Evolutionary conservation across 53 echinoderm and acorn worm species (phyloP).

Genomic region (Mesocentrotus franciscanus): DNA sequence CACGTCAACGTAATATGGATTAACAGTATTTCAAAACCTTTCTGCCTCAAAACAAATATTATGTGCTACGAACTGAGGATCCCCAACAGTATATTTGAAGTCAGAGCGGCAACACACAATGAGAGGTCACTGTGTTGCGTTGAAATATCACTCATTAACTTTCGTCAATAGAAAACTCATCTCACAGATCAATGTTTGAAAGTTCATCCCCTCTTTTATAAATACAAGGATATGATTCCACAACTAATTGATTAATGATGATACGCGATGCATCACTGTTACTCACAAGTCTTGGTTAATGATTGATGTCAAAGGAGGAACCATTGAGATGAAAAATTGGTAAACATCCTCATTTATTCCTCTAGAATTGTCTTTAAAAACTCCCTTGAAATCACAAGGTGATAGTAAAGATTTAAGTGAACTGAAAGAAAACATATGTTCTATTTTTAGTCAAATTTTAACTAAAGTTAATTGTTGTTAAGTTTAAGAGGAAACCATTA

Average conservation of each 20-base stretch:
- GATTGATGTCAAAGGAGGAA: constrained; percentile 17
- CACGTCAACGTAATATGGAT: no score
- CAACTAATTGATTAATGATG: constrained; percentile 13
- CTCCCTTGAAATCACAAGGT: no score
- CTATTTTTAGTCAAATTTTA: no score
- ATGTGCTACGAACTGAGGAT: not conserved
- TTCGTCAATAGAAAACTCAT: not conserved
- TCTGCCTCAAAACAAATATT: not conserved
- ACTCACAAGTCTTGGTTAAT: constrained; percentile 13
- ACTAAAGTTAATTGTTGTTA: no score
- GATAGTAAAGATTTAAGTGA: no score
- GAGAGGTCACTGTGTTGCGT: not conserved
- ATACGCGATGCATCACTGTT: not conserved
- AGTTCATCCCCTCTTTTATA: not conserved
- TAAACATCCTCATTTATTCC: not conserved
- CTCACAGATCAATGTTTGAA: not conserved
- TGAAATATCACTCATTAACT: not conserved
- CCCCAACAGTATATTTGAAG: not conserved
- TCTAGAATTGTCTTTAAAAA: no score
- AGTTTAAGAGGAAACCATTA: no score
- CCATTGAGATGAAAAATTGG: not conserved
- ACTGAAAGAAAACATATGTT: no score
- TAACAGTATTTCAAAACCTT: no score
- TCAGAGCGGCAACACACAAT: not conserved
- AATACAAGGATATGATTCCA: not conserved